Evolutionary conservation across 2,888 invertebrate genomes (phyloP).

Genomic region (Dryomyza anilis): DNA sequence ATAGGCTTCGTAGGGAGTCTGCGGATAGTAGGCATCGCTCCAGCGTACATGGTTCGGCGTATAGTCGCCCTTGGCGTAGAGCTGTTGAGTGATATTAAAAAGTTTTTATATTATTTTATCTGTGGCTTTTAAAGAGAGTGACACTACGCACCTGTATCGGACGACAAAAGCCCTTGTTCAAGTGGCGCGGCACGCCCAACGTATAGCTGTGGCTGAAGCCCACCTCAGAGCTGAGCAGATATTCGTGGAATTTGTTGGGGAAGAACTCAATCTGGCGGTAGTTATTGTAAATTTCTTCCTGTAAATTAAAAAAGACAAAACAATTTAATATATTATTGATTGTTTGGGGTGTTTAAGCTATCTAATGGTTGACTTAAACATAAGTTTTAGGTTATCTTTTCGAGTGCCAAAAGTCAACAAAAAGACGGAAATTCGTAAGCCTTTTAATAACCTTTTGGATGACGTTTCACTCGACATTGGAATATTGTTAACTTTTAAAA

Average conservation of each 20-base stretch:
- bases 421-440: too few relatives aligned
- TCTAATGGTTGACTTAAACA: too few relatives aligned
- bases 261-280: slow-evolving; percentile 85
- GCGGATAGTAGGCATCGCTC: slow-evolving; percentile 70
- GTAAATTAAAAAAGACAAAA: slow-evolving; percentile 55
- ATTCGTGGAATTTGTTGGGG: slow-evolving; percentile 93
- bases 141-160: slow-evolving; percentile 73
- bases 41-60: slow-evolving; percentile 68
- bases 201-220: slow-evolving; percentile 91
- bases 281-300: slow-evolving; percentile 85
- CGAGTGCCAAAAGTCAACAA: too few relatives aligned
- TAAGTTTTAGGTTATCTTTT: too few relatives aligned
- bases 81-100: too few relatives aligned
- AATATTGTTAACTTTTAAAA: too few relatives aligned
- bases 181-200: slow-evolving; percentile 80
- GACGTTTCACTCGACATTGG: too few relatives aligned
- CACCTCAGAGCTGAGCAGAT: slow-evolving; percentile 85
- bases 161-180: slow-evolving; percentile 85
- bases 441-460: too few relatives aligned
- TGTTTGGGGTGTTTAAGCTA: not conserved
- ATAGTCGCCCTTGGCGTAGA: slow-evolving; percentile 70
- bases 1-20: slow-evolving; percentile 68
- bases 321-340: too few relatives aligned
- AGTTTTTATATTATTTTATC: too few relatives aligned
- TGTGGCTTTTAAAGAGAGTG: too few relatives aligned